Conservation (phyloP, 2,888 invertebrate species). For the Mimachlamys varia region DNA sequence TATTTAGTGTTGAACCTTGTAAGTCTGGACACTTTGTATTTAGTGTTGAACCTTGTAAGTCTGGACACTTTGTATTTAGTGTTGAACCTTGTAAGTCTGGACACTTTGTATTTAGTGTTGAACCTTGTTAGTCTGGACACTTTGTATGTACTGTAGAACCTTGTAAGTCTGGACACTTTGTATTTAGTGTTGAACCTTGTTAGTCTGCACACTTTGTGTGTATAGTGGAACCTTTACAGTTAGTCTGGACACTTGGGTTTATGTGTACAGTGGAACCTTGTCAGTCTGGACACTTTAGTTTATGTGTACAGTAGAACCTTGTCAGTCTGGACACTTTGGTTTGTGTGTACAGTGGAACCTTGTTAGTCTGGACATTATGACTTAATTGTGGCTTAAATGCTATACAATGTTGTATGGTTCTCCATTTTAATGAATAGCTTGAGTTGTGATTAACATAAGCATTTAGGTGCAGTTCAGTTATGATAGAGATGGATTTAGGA, state of each 20-base stretch:
- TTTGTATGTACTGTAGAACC: background rate
- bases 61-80: too few species aligned
- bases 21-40: too few species aligned
- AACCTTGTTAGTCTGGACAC: background rate
- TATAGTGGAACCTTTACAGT: constrained; percentile 23
- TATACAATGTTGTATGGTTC: background rate
- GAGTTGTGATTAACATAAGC: too few species aligned
- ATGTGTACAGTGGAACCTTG: background rate
- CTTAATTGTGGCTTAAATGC: background rate
- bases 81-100: too few species aligned
- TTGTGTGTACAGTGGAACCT: background rate
- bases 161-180: background rate
- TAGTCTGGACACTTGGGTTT: constrained; percentile 21
- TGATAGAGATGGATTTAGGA: too few species aligned
- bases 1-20: too few species aligned
- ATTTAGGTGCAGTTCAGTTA: too few species aligned
- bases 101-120: background rate
- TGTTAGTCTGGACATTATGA: background rate
- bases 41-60: too few species aligned
- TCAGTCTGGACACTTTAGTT: background rate
- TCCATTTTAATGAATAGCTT: background rate
- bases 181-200: background rate
- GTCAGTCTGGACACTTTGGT: constrained; percentile 28
- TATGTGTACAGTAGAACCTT: constrained; percentile 21
- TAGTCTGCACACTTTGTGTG: background rate